These are phyloP conservation scores for Drosophila picticornis DNA, from an alignment of 2,888 invertebrate species.

Conservation along the genomic window DNA sequence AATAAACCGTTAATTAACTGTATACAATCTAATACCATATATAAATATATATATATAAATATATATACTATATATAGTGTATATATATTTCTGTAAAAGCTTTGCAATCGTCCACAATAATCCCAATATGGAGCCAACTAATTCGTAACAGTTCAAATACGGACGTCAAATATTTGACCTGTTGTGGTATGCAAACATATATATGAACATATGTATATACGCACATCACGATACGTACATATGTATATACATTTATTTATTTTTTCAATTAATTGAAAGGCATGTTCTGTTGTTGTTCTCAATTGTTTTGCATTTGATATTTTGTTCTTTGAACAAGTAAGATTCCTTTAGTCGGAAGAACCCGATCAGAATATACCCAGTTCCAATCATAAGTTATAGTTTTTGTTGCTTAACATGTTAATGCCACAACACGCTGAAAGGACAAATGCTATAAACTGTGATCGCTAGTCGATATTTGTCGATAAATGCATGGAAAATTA, in stretches of 20 bases:
- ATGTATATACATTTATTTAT: neutral
- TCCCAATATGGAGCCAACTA: neutral
- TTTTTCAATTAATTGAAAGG: slow-evolving; percentile 13
- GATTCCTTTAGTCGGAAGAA: neutral
- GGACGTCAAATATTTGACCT: neutral
- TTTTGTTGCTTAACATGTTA: neutral
- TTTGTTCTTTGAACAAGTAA: neutral
- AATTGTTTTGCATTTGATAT: neutral
- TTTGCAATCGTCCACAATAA: neutral
- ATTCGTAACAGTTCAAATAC: neutral
- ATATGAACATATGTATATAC: slow-evolving; percentile 1
- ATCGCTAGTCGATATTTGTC: neutral
- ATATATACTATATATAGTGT: neutral
- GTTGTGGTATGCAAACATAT: neutral
- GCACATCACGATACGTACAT: neutral
- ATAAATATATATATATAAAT: neutral
- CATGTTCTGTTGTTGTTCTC: slow-evolving; percentile 3
- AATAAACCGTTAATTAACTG: slow-evolving; percentile 25
- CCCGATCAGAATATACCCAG: neutral
- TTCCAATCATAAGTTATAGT: neutral
- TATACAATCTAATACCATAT: neutral
- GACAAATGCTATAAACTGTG: neutral
- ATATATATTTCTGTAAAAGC: neutral
- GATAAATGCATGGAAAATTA: neutral
- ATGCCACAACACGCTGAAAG: too few relatives aligned